phyloP scores from a whole-genome alignment of 2,888 invertebrate species.

The Leptinotarsa rubiginosa region DNA sequence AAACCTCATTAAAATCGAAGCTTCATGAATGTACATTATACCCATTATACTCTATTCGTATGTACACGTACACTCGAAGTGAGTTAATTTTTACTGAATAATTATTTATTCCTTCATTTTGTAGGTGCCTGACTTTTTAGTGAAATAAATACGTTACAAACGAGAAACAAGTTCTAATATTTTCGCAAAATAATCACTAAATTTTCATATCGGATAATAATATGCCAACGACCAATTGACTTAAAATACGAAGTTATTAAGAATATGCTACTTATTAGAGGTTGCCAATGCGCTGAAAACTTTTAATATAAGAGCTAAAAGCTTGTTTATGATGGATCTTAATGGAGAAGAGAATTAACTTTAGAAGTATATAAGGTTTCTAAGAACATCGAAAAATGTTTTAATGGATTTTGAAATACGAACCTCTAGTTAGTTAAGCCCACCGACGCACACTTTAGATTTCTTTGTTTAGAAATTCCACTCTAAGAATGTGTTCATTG shows the following conservation, averaged over 20 bases:
- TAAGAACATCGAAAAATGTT: not conserved
- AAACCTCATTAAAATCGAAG: no score
- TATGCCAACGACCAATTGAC: not conserved
- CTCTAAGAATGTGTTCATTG: not conserved
- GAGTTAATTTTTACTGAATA: no score
- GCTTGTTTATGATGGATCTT: slow-evolving; percentile 5
- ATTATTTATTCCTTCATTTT: no score
- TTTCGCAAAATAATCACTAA: not conserved
- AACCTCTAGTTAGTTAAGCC: not conserved
- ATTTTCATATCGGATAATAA: not conserved
- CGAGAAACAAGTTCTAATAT: no score
- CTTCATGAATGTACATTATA: no score
- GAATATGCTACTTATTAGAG: slow-evolving; percentile 5
- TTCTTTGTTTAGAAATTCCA: not conserved
- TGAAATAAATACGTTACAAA: no score
- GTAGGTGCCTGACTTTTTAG: no score
- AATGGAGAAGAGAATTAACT: slow-evolving; percentile 10
- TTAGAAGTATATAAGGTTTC: slow-evolving; percentile 15
- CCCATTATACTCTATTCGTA: no score
- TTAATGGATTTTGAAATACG: slow-evolving; percentile 11
- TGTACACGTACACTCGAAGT: no score
- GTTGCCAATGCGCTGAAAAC: not conserved
- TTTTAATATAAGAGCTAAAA: slow-evolving; percentile 14
- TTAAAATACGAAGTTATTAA: slow-evolving; percentile 14
- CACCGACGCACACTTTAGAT: not conserved